Base-by-base conservation (phyloP, 35 echinoderm and acorn worm genomes). In the Stichopus chloronotus region DNA sequence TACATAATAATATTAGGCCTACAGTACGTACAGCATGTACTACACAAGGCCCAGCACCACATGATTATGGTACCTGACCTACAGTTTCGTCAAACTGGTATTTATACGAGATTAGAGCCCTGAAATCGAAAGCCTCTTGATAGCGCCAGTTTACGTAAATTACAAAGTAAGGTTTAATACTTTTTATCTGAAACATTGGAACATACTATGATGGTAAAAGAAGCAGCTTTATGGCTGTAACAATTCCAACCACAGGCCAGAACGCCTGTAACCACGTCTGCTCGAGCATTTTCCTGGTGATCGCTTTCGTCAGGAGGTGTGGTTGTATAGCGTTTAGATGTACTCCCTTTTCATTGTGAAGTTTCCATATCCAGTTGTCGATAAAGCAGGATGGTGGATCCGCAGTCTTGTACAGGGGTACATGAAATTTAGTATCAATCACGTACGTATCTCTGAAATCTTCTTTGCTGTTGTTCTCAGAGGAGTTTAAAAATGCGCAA, bases 161-260 rank as follows among this genome's bases (percentile, higher is more conserved):
- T 54, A 65, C 20, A 72, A 5, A 63, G 12, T 13, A 81, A 7
- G 52, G 11, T 9, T 65, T 87, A 21, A 11, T 19, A 52, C 58
- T 88, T 3, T 53, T 88, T 16, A 16, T 83, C 20, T 58, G 17
- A 79, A 52, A 79, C 12, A 8, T 6, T 85, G 9, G 55, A 88
- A 93, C 96, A 93, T 95, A 97, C 96, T 97, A 97, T 71, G 96
- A 76, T 63, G 96, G 96, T 87, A 97, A 93, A 11, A 97, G 81
- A 9, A 97, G 81, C 30, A 94, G 59, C 78, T 97, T 97, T 16
- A 97, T 23, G 3, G 92, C 17, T 53, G 96, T 86, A 3, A 97
- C n/a, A 43, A 92, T 57, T 54, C 87, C 92, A 23, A 95, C 94
- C 30, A 93, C 19, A 4, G 91, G 85, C 93, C 91, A 94, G 55